Base-by-base conservation (phyloP, 2,888 invertebrate genomes). In the Erebia ligea region DNA sequence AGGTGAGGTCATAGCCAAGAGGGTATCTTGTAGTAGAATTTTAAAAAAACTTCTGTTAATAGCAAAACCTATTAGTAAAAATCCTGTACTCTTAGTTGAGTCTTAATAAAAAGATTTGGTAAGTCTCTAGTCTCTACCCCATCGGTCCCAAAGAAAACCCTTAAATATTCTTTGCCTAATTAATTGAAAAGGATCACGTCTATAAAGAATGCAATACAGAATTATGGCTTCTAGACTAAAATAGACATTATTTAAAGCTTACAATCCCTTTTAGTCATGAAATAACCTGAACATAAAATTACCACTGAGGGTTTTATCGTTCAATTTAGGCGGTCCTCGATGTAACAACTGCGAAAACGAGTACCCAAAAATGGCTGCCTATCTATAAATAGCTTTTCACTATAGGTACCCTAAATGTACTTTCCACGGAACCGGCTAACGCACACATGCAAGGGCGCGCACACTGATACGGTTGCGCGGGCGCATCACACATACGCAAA, bases 391-490 rank as follows among this genome's bases (percentile, higher is more conserved):
- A 79, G 81, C 85, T 86, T 83, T 83, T 83, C 83, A 83, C 71
- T 74, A 72, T 71, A 83, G 82, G 84, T 86, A 86, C 84, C 86
- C 89, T 87, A 90, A 90, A 86, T 84, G 78, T 76, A 85, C 78
- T 79, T 79, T 77, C 75, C 75, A 73, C 70, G 69, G 86, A 90
- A 92, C 92, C 91, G 91, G 92, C 86, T 89, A 76, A 80, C 84
- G 69, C 84, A 79, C 80, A 84, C 84, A 79, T 63, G 76, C 72
- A 78, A 73, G 76, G 81, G 64, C 84, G 82, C 84, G 84, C 84
- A 77, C 11, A 48, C 70, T 67, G 52, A 69, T 73, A 67, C 73
- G 79, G 73, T 76, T 81, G 66, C 85, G 83, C 84, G 84, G 82
- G 77, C 13, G 40, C 69, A 64, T 13, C 66, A 75, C 81, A 78